Evolutionary conservation across 2,113 vertebrate genomes (phyloP), one percentile per base, ranked within the genome.

Genomic region (Poecile atricapillus): DNA sequence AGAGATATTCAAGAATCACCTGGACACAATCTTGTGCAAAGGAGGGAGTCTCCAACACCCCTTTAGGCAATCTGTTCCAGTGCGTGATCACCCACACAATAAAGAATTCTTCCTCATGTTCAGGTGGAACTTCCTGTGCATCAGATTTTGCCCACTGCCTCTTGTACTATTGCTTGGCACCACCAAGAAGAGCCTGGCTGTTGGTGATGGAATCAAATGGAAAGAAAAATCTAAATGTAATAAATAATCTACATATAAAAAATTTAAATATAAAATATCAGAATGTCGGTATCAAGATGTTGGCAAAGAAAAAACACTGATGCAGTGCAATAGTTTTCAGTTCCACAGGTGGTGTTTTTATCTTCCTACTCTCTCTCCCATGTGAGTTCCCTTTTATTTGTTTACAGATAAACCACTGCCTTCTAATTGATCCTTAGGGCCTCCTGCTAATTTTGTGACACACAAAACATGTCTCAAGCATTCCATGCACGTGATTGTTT

Each of bases 291-390:
- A 37, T 59, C 17, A 68, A 68, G 33, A 77, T 23, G 27, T 21
- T 2, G 0, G 21, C 0, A 0, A 59, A 15, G 25, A 44, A 44
- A 58, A 59, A 39, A 39, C 25, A 43, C 14, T 44, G 37, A 50
- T 7, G 28, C 11, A 50, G 17, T 37, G 17, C 14, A 37, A 25
- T 7, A 50, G 21, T 13, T 50, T 76, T 50, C 14, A 67, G 31
- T 20, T 68, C 31, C 6, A 12, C 33, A 59, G 31, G 27, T 77
- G 14, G 0, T 49, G 31, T 59, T 86, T 59, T 52, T 59, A 22
- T 86, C 22, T 58, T 76, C 27, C 9, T 33, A 35, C 9, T 37
- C 35, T 41, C 20, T 41, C 13, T 44, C 17, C 53, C 37, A 25
- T 16, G 2, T 17, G 43, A 67, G 20, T 15, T 49, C 15, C 35